Evolutionary conservation across 2,888 invertebrate species (phyloP).

Genomic region (Calameuta filiformis): DNA sequence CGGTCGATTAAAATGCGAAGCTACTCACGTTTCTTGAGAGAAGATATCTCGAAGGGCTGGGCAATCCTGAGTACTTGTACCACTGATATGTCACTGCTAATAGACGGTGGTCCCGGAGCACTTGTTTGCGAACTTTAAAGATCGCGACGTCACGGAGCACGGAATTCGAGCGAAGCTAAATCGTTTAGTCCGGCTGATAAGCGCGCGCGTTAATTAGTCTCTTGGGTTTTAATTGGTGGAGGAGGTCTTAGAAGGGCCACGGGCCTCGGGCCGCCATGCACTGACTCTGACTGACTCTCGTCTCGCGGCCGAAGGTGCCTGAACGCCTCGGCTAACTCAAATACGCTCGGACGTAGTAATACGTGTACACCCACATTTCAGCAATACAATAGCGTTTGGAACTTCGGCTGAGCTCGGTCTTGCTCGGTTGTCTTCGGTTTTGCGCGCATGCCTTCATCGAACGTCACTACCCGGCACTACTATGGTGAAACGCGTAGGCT

Average conservation of each 20-base stretch:
- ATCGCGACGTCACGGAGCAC: background rate
- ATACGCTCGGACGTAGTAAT: background rate
- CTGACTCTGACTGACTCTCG: conserved; percentile 47
- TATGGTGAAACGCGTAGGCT: background rate
- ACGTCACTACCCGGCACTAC: conserved; percentile 16
- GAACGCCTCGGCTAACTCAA: background rate
- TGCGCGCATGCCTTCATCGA: conserved; percentile 52
- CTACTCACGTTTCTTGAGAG: background rate
- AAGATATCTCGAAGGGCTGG: background rate
- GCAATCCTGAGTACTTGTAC: background rate
- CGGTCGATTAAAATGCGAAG: background rate
- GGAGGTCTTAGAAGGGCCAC: conserved; percentile 16
- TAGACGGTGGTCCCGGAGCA: background rate
- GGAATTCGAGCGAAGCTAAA: background rate
- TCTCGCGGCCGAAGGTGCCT: conserved; percentile 22
- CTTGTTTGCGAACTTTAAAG: background rate
- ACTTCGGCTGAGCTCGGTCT: background rate
- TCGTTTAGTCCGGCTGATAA: background rate
- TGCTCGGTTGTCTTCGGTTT: background rate
- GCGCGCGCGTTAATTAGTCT: background rate
- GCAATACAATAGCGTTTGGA: background rate
- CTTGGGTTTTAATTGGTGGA: background rate
- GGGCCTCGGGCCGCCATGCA: conserved; percentile 59
- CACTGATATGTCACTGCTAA: background rate
- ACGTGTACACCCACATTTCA: background rate